Base-by-base conservation (phyloP, 2,888 invertebrate species). In the Drosophila histrio region DNA sequence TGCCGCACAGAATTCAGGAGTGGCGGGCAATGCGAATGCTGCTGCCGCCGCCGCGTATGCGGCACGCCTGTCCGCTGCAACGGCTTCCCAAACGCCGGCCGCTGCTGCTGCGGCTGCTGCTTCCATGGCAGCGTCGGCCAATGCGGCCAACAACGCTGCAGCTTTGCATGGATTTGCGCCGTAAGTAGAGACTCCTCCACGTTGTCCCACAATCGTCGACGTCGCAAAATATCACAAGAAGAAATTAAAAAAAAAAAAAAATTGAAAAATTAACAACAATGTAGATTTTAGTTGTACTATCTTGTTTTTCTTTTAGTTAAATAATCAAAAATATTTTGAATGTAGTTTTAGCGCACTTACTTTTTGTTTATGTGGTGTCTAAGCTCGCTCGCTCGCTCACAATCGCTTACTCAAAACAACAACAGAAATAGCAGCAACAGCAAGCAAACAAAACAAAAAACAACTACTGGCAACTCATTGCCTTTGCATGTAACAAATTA, bases 131-230 rank as follows among this genome's bases (percentile, higher is more conserved):
- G 91, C 91, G 77, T 90, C 91, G 93, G 96, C 91, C 70, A 91
- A 90, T 84, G 96, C 96, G 87, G 96, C 91, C 83, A 96, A 96
- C 86, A 96, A 95, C 79, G 94, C 96, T 87, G 94, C 95, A 91
- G 95, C 96, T 91, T 93, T 96, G 92, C 97, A 96, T 94, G 96
- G 97, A 91, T 97, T 97, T 93, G 95, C 97, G 92, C 96, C 96
- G 96, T 96, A 95, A 96, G 96, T 96, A 95, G 92, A 91, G 87
- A 44, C 58, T 72, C 60, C 67, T 63, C 71, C 65, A 61, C 71
- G 74, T 73, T 77, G 60, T 59, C 70, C 52, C 41, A 56, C 44
- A 47, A 50, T 44, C 72, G 79, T 62, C 83, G 77, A 44, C 71
- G 59, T 68, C 64, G 71, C 64, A 66, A 64, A 43, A 62, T 28